phyloP scores from a whole-genome alignment of 2,113 vertebrate species.

The Periophthalmodon schlosseri region DNA sequence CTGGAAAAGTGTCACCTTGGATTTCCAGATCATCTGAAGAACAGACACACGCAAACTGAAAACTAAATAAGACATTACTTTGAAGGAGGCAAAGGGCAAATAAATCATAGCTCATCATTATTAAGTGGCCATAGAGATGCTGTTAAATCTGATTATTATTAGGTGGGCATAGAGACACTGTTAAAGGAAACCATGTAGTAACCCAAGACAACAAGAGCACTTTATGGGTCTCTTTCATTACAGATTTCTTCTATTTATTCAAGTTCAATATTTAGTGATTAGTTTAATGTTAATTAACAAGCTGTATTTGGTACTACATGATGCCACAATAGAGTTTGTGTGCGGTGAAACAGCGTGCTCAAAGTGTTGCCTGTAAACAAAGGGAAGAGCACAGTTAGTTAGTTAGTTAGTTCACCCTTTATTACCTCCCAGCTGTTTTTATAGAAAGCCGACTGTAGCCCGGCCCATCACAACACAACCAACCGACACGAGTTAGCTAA shows the following conservation, averaged over 20 bases:
- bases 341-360: not conserved
- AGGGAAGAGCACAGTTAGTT: not conserved
- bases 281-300: not conserved
- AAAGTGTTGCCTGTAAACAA: slow-evolving; percentile 1
- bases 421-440: slow-evolving; percentile 40
- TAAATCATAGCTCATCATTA: not conserved
- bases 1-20: slow-evolving; percentile 2
- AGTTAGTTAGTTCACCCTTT: slow-evolving; percentile 28
- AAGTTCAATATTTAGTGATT: not conserved
- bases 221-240: not conserved
- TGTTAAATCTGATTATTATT: too few relatives aligned
- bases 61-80: not conserved
- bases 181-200: not conserved
- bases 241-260: not conserved
- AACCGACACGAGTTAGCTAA: slow-evolving; percentile 49
- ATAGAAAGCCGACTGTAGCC: slow-evolving; percentile 40
- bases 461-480: slow-evolving; percentile 43
- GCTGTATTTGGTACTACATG: not conserved
- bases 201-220: not conserved
- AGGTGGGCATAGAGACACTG: too few relatives aligned
- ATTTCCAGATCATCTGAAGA: slow-evolving; percentile 1
- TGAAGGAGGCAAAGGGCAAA: slow-evolving; percentile 5
- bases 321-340: not conserved
- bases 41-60: not conserved
- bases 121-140: not conserved